These are phyloP conservation scores for Gibbula magus DNA, from an alignment of 2,888 invertebrate species.

Conservation along the genomic window DNA sequence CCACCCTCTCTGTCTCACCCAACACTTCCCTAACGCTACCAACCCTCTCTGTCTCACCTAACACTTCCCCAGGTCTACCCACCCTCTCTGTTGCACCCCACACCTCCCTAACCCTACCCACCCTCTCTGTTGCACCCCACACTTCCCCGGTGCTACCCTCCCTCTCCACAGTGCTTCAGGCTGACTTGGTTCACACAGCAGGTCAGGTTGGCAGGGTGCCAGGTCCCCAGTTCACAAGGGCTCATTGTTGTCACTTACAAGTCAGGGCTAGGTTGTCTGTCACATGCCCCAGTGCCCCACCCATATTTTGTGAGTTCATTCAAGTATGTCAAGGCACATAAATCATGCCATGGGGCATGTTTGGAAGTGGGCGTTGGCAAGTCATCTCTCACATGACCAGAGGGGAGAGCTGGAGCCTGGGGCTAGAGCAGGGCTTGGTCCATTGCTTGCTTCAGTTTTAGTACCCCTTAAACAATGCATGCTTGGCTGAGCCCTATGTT, in stretches of 20 bases:
- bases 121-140: too few species aligned
- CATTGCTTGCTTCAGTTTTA: too few species aligned
- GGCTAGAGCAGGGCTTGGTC: too few species aligned
- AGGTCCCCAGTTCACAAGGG: background rate
- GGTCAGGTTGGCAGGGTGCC: background rate
- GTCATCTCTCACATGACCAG: background rate
- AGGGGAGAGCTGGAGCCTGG: background rate
- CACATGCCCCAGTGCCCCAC: background rate
- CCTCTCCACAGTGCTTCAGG: background rate
- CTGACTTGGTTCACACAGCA: background rate
- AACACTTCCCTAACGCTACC: too few species aligned
- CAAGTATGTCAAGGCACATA: conserved; percentile 8
- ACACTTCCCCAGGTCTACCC: too few species aligned
- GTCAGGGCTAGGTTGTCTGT: background rate
- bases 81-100: too few species aligned
- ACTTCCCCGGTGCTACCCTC: too few species aligned
- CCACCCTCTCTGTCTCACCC: too few species aligned
- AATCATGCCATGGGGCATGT: conserved; percentile 10
- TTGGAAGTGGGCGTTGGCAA: background rate
- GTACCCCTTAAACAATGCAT: too few species aligned
- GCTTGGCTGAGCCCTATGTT: too few species aligned
- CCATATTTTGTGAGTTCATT: conserved; percentile 6
- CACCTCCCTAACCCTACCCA: too few species aligned
- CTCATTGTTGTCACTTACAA: background rate
- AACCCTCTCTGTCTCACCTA: too few species aligned